These are phyloP conservation scores for Gopherus flavomarginatus DNA, from an alignment of 2,113 vertebrate genomes.

Conservation along the genomic window DNA sequence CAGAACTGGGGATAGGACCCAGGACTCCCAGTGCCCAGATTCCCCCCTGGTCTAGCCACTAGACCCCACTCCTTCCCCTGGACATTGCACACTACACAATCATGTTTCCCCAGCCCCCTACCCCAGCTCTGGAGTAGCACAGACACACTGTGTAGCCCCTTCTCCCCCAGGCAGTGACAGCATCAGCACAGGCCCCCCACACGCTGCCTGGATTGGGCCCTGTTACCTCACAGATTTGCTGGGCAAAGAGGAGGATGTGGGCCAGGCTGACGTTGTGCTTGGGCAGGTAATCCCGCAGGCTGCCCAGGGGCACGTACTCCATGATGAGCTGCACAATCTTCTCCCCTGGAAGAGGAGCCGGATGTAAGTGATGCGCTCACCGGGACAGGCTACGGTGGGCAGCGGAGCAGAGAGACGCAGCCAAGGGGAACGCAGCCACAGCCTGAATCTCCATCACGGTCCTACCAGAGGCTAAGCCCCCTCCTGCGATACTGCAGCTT, in stretches of 20 bases:
- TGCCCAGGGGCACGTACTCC: slow-evolving; percentile 94
- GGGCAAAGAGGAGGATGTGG: slow-evolving; percentile 89
- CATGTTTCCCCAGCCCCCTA: neutral
- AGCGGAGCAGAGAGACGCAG: neutral
- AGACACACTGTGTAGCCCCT: neutral
- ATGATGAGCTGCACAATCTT: slow-evolving; percentile 93
- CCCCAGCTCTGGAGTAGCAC: no score
- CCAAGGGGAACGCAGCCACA: neutral
- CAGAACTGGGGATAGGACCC: neutral
- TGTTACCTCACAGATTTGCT: slow-evolving; percentile 92
- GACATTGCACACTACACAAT: no score
- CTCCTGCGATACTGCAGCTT: accelerated
- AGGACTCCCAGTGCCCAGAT: neutral
- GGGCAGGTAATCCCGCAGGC: slow-evolving; percentile 89
- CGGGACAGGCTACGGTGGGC: no score
- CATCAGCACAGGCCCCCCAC: neutral
- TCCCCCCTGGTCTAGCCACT: neutral
- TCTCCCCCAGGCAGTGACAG: neutral
- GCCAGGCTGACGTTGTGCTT: slow-evolving; percentile 79
- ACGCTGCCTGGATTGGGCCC: neutral
- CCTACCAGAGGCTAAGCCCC: neutral
- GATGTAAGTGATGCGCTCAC: neutral
- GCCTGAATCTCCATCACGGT: neutral
- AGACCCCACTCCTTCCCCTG: neutral
- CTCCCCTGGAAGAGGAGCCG: slow-evolving; percentile 79